Evolutionary conservation across 2,113 vertebrate genomes (phyloP), one percentile per base, ranked within the genome.

Genomic region (Recurvirostra avosetta): DNA sequence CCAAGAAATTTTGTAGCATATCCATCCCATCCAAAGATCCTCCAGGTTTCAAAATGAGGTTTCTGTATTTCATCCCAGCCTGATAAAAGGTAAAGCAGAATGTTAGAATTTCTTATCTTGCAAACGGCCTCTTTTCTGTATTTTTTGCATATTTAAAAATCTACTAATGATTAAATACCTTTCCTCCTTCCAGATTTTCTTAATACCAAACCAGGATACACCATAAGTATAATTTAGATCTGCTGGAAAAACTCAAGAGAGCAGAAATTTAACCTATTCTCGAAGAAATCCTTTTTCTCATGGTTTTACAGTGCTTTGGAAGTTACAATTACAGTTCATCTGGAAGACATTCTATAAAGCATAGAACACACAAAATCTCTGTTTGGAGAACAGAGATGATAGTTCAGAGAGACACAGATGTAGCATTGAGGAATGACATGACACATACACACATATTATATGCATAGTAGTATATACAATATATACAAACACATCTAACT

Each of bases 21-120:
- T 99, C 99, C 98, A 98, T 98, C 61, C 99, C 99, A 88, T 99
- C 99, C 96, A 98, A 96, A 68, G 99, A 99, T 87, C 99, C 99
- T 30, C 99, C 99, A 23, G 99, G 97, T 96, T 99, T 99, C 97
- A 99, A 98, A 88, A 99, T 99, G 91, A 98, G 98, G 73, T 97
- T 98, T 96, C 99, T 98, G 98, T 99, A 99, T 96, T 99, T 99
- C 97, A 97, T 98, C 75, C 99, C 99, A 91, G 99, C 98, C 99
- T 99, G 97, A 65, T 43, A 92, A 92, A 98, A 91, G 94, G 85
- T 94, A 95, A 97, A 97, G 82, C 82, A 94, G 52, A 82, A 94
- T 34, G 65, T 97, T 93, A 97, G 71, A 79, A 96, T 94, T 93
- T 97, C 91, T 96, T 38, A 61, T 63, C 74, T 86, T 30, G 63